Base-by-base conservation (phyloP, 1,140 invertebrate genomes). In the Bathynomus jamesi region DNA sequence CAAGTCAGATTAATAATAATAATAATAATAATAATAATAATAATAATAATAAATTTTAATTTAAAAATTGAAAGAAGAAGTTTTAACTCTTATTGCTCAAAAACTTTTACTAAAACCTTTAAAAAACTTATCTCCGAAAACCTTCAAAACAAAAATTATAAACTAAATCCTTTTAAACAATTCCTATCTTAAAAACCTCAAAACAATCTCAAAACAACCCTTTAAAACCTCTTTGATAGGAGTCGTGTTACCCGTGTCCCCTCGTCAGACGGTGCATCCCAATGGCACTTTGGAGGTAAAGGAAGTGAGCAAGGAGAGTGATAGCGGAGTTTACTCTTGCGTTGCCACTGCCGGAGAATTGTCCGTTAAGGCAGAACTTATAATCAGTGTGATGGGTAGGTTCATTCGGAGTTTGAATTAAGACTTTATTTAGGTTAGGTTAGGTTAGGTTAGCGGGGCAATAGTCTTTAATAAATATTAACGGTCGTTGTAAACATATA, bases 211-310 rank as follows among this genome's bases (percentile, higher is more conserved):
- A n/a, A n/a, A n/a, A n/a, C n/a, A n/a, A n/a, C n/a, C n/a, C n/a
- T n/a, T n/a, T n/a, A n/a, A n/a, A n/a, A n/a, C n/a, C n/a, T n/a
- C n/a, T n/a, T n/a, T n/a, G n/a, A 21, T 53, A 53, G 40, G 40
- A 53, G 40, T 53, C 40, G 40, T 53, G 17, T 75, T 84, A 25
- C 83, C 82, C 5, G 79, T 81, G 24, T 82, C 83, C 70, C 81
- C 83, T 69, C 79, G 82, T 13, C 82, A 83, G 68, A 73, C 78
- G 25, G 80, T 83, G 10, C 78, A 79, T 28, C 78, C 67, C 17
- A 78, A 82, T 30, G 82, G 82, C 3, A 80, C 79, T 0, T 78
- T 85, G 17, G 80, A 79, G 46, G 81, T 85, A 28, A 75, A 79
- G 28, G 81, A 82, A 73, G 82, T 85, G n/a, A 79, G 81, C 68